Percentiles rank a stretch among this genome's conserved stretches.
These are phyloP conservation scores for Limnephilus lunatus DNA, from an alignment of 2,888 invertebrate genomes.

Conservation along the genomic window DNA sequence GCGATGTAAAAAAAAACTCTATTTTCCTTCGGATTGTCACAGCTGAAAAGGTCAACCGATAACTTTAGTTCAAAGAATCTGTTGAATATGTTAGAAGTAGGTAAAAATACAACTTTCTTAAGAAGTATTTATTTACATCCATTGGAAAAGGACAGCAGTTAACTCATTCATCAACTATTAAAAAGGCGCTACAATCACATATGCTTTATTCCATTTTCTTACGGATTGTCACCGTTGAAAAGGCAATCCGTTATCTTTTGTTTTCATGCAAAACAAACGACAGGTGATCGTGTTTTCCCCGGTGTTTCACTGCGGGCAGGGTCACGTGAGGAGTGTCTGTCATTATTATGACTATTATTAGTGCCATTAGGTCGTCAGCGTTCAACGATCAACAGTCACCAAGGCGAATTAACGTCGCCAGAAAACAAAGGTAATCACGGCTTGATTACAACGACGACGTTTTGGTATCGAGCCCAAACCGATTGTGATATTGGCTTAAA, in stretches of 20 bases:
- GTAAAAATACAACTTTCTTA: too few species aligned
- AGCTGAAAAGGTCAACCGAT: too few species aligned
- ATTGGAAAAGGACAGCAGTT: too few species aligned
- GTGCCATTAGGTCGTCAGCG: neutral
- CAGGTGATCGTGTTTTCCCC: neutral
- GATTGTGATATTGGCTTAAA: neutral
- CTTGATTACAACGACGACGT: neutral
- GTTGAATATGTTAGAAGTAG: too few species aligned
- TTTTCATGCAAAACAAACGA: neutral
- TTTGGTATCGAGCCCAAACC: neutral
- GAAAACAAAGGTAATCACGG: slow-evolving; percentile 2
- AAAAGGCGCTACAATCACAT: too few species aligned
- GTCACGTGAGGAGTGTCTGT: neutral
- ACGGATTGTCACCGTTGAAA: neutral
- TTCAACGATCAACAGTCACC: neutral
- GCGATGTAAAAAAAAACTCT: too few species aligned
- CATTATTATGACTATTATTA: neutral
- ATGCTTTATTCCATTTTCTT: too few species aligned
- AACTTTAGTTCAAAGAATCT: too few species aligned
- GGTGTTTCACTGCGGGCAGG: neutral
- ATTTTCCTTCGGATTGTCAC: too few species aligned
- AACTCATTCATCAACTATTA: too few species aligned
- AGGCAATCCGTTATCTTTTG: neutral
- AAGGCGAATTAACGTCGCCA: neutral
- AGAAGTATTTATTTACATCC: too few species aligned